Evolutionary conservation across 2,113 vertebrate genomes (phyloP), one percentile per base, ranked within the genome.

Genomic region (Alaudala cheleensis): DNA sequence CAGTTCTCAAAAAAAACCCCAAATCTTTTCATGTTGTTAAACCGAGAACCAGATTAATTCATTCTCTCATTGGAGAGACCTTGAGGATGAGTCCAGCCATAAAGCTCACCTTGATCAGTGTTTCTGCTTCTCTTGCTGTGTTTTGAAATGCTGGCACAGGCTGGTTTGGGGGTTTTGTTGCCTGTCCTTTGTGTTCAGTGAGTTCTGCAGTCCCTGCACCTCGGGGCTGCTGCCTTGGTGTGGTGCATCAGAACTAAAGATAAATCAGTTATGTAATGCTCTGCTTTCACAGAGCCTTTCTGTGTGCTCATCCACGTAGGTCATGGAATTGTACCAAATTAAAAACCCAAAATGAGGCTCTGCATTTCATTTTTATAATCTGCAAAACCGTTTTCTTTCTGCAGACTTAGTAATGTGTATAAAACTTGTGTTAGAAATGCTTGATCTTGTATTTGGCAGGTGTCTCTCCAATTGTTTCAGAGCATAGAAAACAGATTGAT

Each of bases 401-500:
- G 49, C 51, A 84, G 11, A 26, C 6, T 40, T 42, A 40, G 11
- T n/a, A 39, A 22, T 10, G 31, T 72, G 1, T 57, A 1, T 54
- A 21, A 79, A 81, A 50, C 14, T 37, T 54, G 31, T 34, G 3
- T 88, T 57, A 42, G 51, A 69, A 88, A 65, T 67, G 60, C 47
- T 71, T 94, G 72, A 21, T 94, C 56, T 96, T 92, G 0, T 93
- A 1, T 96, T 97, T 94, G 97, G 82, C 88, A 99, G 99, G 99
- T 97, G 97, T 98, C 73, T 98, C 98, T 90, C 98, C 98, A 88
- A 97, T 99, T 98, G 98, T 98, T 97, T 98, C 98, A 93, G 99
- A 99, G 97, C 99, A 99, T 93, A 99, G 99, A 98, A 99, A 99
- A 98, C 99, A 99, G 97, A 98, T 99, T 95, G 99, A 99, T 98